Evolutionary conservation across 2,113 vertebrate species (phyloP), one percentile per base, ranked within the genome.

Genomic region (Thunnus maccoyii): DNA sequence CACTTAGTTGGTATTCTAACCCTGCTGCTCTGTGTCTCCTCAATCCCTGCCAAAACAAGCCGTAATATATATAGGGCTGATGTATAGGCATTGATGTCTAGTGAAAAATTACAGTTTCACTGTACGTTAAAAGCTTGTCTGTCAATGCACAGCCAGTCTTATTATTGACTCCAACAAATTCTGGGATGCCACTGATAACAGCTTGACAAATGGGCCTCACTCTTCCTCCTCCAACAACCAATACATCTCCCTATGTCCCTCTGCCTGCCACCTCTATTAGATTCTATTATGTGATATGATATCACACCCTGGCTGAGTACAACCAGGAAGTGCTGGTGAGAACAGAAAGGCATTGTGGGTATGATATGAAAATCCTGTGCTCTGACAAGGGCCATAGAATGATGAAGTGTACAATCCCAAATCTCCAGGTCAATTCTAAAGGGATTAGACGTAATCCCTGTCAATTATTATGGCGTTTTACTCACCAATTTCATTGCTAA

Each of bases 231-330:
- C 56, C 88, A 80, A 90, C 88, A 91, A 78, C 83, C 65, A 81
- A 85, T 90, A 82, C 70, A 90, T 93, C 86, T 90, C 78, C 64
- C 66, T 41, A 58, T 25, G 65, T 77, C 58, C 73, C 75, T 64
- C 76, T 72, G 72, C 70, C 72, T 22, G 60, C 70, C 65, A 80
- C 77, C 86, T 82, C 87, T 76, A 84, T 88, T 74, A 82, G 86
- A 93, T 92, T 83, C 70, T 78, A 93, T 93, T 90, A 88, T 84
- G 85, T 87, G 89, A 94, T 92, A 92, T 51, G 44, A 88, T 90
- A 92, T 91, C 78, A 77, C 58, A 72, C 47, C 44, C n/a, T 54
- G 71, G 66, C 67, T 73, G 44, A 80, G 82, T 51, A 55, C 18
- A 22, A 83, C 63, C 81, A 71, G 65, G 61, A 90, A 74, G 72